Percentiles rank a stretch among this genome's conserved stretches.
Evolutionary conservation across 2,113 vertebrate species (phyloP).

Genomic region (Triplophysa rosa): DNA sequence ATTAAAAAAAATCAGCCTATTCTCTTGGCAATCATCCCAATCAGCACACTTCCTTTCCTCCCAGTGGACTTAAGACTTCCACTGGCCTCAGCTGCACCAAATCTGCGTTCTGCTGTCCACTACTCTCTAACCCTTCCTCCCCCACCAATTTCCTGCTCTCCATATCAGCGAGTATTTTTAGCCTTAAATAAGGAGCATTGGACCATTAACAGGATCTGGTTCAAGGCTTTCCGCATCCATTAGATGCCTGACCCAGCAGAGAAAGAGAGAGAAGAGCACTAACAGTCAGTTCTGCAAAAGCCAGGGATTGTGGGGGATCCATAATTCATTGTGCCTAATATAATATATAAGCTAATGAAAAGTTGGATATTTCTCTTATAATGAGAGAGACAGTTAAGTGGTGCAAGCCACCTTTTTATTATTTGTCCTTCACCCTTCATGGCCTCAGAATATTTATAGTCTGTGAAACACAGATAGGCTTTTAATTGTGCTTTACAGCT

Average conservation of each 20-base stretch:
- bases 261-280: constrained; percentile 42
- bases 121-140: neutral
- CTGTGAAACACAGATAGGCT: neutral
- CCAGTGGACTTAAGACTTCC: constrained; percentile 7
- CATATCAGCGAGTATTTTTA: constrained; percentile 60
- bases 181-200: constrained; percentile 58
- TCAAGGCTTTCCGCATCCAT: constrained; percentile 61
- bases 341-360: constrained; percentile 61
- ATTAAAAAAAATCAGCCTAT: constrained; percentile 2
- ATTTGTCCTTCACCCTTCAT: constrained; percentile 2
- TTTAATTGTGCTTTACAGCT: constrained; percentile 23
- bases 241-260: constrained; percentile 49
- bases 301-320: constrained; percentile 50
- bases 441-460: neutral
- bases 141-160: constrained; percentile 29
- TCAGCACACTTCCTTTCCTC: constrained; percentile 20
- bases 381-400: neutral
- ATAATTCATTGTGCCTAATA: constrained; percentile 65
- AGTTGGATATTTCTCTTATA: constrained; percentile 33
- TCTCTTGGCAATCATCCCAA: constrained; percentile 26
- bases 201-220: constrained; percentile 58
- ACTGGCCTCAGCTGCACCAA: constrained; percentile 50
- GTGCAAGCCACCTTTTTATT: neutral
- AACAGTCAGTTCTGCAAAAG: constrained; percentile 52
- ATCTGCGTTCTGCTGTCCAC: constrained; percentile 32